Evolutionary conservation across 2,113 vertebrate species (phyloP).

Genomic region (Amphilophus citrinellus): DNA sequence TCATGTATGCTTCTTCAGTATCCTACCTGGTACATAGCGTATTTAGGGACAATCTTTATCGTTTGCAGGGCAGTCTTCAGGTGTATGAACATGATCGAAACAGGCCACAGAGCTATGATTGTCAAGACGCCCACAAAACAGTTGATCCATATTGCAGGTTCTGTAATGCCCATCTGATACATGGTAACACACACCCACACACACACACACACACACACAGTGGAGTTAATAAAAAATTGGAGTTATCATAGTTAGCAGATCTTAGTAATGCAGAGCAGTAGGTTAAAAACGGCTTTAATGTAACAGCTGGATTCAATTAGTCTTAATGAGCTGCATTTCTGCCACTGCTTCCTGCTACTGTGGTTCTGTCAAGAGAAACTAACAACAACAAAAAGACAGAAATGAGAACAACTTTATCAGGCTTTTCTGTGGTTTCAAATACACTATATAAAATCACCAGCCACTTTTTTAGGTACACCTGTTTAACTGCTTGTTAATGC

Average conservation of each 20-base stretch:
- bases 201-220: not conserved
- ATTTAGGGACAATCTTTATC: conserved; percentile 88
- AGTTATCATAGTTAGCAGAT: not conserved
- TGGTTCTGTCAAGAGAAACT: not conserved
- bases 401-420: not conserved
- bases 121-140: conserved; percentile 84
- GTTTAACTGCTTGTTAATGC: not conserved
- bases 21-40: conserved; percentile 89
- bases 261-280: not conserved
- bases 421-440: not conserved
- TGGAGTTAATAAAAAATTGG: not conserved
- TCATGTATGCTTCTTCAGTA: not conserved
- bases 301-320: too few species aligned
- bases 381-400: not conserved
- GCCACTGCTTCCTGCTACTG: too few species aligned
- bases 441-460: not conserved
- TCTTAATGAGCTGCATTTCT: too few species aligned
- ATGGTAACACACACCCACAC: not conserved
- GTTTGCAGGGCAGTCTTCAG: conserved; percentile 78
- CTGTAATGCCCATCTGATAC: conserved; percentile 76
- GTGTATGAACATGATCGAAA: conserved; percentile 87
- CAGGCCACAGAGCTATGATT: conserved; percentile 87
- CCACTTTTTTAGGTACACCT: not conserved
- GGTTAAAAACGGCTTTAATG: too few species aligned
- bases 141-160: conserved; percentile 85